A percentile compares a stretch with the other conserved stretches of the same genome.
phyloP scores from a whole-genome alignment of 2,888 invertebrate genomes.

The Scelioninae gen. 2 region DNA sequence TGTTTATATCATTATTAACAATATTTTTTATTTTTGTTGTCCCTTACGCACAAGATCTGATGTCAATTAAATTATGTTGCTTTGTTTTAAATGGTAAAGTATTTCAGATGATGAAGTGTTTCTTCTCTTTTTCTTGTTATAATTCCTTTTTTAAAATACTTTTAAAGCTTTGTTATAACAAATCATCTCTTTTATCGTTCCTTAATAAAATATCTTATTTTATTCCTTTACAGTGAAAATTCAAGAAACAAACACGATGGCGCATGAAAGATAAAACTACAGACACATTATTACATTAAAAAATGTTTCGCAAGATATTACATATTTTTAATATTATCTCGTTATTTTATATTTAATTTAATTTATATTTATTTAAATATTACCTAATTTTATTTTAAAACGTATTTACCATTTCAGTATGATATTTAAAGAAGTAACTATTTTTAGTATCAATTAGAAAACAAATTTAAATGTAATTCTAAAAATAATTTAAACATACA shows the following conservation, averaged over 20 bases:
- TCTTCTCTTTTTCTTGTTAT: constrained; percentile 5
- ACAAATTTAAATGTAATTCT: no score
- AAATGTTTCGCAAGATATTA: no score
- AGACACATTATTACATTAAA: no score
- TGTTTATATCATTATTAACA: background rate
- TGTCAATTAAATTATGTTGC: constrained; percentile 34
- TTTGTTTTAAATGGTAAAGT: constrained; percentile 26
- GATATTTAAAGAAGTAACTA: no score
- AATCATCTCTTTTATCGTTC: constrained; percentile 23
- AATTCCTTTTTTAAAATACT: constrained; percentile 9
- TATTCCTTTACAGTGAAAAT: constrained; percentile 40
- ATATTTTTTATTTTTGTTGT: constrained; percentile 25
- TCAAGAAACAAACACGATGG: constrained; percentile 37
- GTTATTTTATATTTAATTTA: no score
- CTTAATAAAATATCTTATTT: constrained; percentile 42
- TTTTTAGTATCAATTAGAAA: no score
- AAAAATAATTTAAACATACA: no score
- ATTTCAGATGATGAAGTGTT: constrained; percentile 29
- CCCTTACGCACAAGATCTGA: constrained; percentile 20
- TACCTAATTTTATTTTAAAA: no score
- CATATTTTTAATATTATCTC: no score
- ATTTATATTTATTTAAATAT: no score
- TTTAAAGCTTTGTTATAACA: constrained; percentile 4
- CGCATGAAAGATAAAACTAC: constrained; percentile 42
- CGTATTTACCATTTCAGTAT: no score